phyloP scores from a whole-genome alignment of 1,140 invertebrate genomes.

The Brachionus paranguensis region DNA sequence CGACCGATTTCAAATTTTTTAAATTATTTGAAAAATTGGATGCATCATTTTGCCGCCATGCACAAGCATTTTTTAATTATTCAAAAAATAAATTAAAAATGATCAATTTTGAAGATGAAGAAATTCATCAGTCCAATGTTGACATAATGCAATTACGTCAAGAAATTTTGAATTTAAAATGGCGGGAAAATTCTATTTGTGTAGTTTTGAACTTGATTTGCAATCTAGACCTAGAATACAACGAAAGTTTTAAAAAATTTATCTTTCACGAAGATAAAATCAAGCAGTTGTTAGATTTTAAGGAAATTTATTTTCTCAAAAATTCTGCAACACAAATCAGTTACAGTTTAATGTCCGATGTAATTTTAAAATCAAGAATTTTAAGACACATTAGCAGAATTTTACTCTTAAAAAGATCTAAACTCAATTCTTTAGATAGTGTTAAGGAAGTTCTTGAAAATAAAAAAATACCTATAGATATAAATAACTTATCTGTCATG shows the following conservation, averaged over 20 bases:
- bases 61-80: neutral
- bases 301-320: neutral
- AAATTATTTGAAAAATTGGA: neutral
- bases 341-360: neutral
- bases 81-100: neutral
- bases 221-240: neutral
- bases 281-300: neutral
- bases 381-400: neutral
- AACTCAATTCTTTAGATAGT: neutral
- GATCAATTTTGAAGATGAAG: neutral
- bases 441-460: neutral
- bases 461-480: too few relatives aligned
- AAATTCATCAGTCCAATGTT: neutral
- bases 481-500: neutral
- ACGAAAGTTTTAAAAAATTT: neutral
- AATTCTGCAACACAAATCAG: neutral
- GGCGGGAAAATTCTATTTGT: neutral
- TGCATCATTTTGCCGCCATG: neutral
- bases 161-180: neutral
- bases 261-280: neutral
- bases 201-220: neutral
- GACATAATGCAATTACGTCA: neutral
- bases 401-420: neutral
- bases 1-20: neutral
- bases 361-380: neutral